Conservation (phyloP, 2,888 invertebrate genomes). For the Diaphora mendica region DNA sequence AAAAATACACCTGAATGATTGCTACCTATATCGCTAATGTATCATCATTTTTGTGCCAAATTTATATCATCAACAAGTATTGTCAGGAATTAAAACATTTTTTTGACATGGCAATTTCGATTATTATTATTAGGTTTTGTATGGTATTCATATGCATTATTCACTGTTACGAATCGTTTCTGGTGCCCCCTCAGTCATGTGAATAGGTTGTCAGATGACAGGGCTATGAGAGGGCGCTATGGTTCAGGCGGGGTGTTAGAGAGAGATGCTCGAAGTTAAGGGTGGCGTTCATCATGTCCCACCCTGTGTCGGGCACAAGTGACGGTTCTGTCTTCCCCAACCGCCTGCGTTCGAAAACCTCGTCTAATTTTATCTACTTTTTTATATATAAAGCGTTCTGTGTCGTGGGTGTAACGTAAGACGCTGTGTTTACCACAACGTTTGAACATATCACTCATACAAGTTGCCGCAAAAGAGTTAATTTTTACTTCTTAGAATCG, state of each 20-base stretch:
- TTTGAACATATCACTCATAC: conserved; percentile 65
- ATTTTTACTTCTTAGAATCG: conserved; percentile 78
- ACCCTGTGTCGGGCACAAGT: conserved; percentile 83
- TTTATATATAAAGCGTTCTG: conserved; percentile 47
- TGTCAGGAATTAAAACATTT: conserved; percentile 39
- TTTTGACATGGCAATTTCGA: conserved; percentile 47
- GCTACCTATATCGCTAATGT: conserved; percentile 69
- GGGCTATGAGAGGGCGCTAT: conserved; percentile 57
- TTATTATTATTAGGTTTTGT: conserved; percentile 75
- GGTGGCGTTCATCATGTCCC: conserved; percentile 81
- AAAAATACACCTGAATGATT: conserved; percentile 75
- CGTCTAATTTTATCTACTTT: conserved; percentile 67
- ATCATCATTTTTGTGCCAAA: conserved; percentile 67
- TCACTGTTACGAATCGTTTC: conserved; percentile 83
- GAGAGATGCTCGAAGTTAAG: conserved; percentile 65
- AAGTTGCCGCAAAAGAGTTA: conserved; percentile 66
- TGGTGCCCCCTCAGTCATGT: conserved; percentile 75
- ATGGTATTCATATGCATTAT: conserved; percentile 77
- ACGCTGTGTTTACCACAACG: conserved; percentile 46
- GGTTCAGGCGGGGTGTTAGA: conserved; percentile 54
- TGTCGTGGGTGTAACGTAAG: conserved; percentile 40
- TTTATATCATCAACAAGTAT: conserved; percentile 56
- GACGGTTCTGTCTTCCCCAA: conserved; percentile 80
- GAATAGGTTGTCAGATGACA: conserved; percentile 82
- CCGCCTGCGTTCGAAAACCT: conserved; percentile 76